These are phyloP conservation scores for Eublepharis macularius DNA, from an alignment of 2,113 vertebrate species.

Conservation along the genomic window DNA sequence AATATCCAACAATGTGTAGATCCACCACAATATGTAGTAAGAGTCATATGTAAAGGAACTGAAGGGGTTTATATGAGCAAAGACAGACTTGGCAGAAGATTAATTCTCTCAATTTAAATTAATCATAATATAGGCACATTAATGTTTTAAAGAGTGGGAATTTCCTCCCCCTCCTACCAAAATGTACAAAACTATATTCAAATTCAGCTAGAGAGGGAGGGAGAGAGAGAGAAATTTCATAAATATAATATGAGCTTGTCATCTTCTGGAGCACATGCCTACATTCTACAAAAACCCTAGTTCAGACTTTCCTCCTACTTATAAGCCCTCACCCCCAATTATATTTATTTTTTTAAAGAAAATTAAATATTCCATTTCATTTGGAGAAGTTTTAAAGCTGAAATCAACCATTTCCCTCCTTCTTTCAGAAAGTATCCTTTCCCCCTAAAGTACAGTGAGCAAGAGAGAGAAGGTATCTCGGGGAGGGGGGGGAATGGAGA, in stretches of 20 bases:
- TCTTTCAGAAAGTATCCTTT: not conserved
- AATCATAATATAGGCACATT: constrained; percentile 19
- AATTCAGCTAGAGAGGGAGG: constrained; percentile 53
- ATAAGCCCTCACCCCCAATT: not conserved
- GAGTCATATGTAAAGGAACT: not conserved
- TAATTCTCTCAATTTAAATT: constrained; percentile 13
- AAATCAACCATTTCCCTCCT: not conserved
- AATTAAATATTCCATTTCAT: constrained; percentile 46
- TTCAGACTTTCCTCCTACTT: constrained; percentile 44
- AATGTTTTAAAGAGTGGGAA: constrained; percentile 16
- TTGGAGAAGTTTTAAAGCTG: constrained; percentile 28
- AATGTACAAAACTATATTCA: constrained; percentile 42
- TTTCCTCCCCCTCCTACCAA: not conserved
- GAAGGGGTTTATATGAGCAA: not conserved
- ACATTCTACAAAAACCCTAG: constrained; percentile 38
- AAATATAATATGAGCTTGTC: constrained; percentile 72
- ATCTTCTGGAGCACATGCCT: constrained; percentile 36
- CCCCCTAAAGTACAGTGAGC: constrained; percentile 5
- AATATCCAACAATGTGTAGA: no score
- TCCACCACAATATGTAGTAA: no score
- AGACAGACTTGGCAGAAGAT: constrained; percentile 7
- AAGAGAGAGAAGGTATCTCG: rapidly evolving
- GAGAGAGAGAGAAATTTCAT: constrained; percentile 40
- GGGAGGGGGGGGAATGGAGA: not conserved
- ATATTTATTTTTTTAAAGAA: constrained; percentile 8